Evolutionary conservation across 1,140 invertebrate genomes (phyloP).

Genomic region (Aphis gossypii): DNA sequence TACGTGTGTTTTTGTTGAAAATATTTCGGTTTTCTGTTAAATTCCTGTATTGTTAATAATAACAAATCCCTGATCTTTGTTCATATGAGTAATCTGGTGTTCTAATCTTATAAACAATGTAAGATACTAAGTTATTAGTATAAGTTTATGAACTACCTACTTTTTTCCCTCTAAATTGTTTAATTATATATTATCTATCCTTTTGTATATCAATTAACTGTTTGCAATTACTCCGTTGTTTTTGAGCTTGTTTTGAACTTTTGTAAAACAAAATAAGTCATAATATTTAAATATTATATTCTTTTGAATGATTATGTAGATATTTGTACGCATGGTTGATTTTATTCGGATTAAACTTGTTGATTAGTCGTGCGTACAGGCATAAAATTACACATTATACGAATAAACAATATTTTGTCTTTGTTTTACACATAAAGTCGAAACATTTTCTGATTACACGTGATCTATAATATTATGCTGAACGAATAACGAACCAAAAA

Average conservation of each 20-base stretch:
- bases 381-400: not conserved
- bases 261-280: too few relatives aligned
- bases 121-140: too few relatives aligned
- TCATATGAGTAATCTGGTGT: not conserved
- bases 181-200: too few relatives aligned
- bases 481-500: not conserved
- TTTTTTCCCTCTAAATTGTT: too few relatives aligned
- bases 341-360: not conserved
- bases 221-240: too few relatives aligned
- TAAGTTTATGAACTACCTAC: too few relatives aligned
- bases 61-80: not conserved
- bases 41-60: not conserved
- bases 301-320: not conserved
- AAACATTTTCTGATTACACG: not conserved
- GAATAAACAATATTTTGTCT: not conserved
- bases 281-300: too few relatives aligned
- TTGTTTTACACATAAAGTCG: not conserved
- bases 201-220: too few relatives aligned
- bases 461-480: not conserved
- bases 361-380: not conserved
- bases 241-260: too few relatives aligned
- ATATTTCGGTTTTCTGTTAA: not conserved
- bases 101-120: not conserved
- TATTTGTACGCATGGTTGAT: not conserved
- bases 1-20: not conserved